These are phyloP conservation scores for Oncorhynchus mykiss DNA, from an alignment of 2,113 vertebrate species.

Conservation along the genomic window DNA sequence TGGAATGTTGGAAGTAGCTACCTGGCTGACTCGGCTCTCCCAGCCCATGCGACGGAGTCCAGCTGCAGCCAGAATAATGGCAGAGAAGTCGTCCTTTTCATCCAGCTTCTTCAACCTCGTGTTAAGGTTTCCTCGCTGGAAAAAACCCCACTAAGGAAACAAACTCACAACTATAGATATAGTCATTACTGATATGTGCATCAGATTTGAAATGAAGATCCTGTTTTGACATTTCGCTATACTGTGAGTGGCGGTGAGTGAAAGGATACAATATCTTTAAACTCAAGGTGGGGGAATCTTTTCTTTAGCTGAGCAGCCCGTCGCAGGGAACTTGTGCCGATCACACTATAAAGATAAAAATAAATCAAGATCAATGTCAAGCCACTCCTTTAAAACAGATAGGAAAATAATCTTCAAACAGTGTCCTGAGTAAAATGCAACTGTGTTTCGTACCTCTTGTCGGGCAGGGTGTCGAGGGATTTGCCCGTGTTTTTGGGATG, in stretches of 20 bases:
- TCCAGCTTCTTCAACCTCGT: conserved; percentile 94
- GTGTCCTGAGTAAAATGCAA: background rate
- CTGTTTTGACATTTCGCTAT: background rate
- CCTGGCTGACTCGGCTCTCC: conserved; percentile 89
- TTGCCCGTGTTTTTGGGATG: conserved; percentile 87
- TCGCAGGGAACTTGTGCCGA: conserved; percentile 94
- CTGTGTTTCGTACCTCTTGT: conserved; percentile 79
- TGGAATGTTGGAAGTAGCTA: too few species aligned
- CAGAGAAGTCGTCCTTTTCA: conserved; percentile 87
- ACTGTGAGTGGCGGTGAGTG: too few species aligned
- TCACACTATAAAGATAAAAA: conserved; percentile 71
- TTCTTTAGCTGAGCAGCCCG: conserved; percentile 93
- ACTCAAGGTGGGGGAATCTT: conserved; percentile 88
- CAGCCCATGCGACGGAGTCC: conserved; percentile 94
- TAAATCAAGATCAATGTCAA: background rate
- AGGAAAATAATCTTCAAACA: background rate
- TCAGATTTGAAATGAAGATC: background rate
- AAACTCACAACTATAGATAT: background rate
- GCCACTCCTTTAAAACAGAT: background rate
- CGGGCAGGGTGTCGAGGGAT: conserved; percentile 81
- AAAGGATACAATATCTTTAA: conserved; percentile 97
- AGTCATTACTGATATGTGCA: too few species aligned
- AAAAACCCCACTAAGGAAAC: background rate
- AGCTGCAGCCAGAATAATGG: conserved; percentile 90
- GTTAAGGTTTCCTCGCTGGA: conserved; percentile 93